Conservation (phyloP, 2,888 invertebrate species). For the Cataglyphis albicans region DNA sequence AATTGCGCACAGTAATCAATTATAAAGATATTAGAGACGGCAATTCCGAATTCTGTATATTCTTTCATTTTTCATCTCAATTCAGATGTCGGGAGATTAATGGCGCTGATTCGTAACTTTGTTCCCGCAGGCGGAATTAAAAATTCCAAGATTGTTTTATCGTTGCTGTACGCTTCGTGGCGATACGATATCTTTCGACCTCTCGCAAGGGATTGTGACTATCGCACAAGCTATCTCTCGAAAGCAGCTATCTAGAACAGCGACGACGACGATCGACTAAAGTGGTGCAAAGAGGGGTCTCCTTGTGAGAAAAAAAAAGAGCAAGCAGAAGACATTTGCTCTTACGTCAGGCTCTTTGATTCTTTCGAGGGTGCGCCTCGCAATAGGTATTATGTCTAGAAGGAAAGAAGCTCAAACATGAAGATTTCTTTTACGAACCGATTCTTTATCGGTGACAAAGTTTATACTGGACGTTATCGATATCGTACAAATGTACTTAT, state of each 20-base stretch:
- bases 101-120: slow-evolving; percentile 26
- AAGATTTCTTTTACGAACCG: slow-evolving; percentile 38
- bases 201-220: slow-evolving; percentile 58
- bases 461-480: slow-evolving; percentile 54
- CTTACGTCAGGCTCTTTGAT: slow-evolving; percentile 62
- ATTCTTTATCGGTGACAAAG: slow-evolving; percentile 67
- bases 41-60: background rate
- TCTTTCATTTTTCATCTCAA: slow-evolving; percentile 3
- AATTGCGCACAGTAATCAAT: background rate
- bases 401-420: slow-evolving; percentile 12
- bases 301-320: background rate
- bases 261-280: slow-evolving; percentile 63
- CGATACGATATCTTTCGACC: slow-evolving; percentile 50
- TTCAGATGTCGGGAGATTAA: background rate
- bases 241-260: slow-evolving; percentile 64
- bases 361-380: slow-evolving; percentile 63
- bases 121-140: slow-evolving; percentile 58
- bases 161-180: slow-evolving; percentile 48
- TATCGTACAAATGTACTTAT: slow-evolving; percentile 55
- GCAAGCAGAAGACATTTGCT: slow-evolving; percentile 57
- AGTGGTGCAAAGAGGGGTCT: slow-evolving; percentile 50
- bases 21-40: background rate
- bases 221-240: slow-evolving; percentile 62
- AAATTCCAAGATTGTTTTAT: slow-evolving; percentile 61
- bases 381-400: slow-evolving; percentile 62